Evolutionary conservation across 2,888 invertebrate species (phyloP).

Genomic region (Drosophila subquinaria): DNA sequence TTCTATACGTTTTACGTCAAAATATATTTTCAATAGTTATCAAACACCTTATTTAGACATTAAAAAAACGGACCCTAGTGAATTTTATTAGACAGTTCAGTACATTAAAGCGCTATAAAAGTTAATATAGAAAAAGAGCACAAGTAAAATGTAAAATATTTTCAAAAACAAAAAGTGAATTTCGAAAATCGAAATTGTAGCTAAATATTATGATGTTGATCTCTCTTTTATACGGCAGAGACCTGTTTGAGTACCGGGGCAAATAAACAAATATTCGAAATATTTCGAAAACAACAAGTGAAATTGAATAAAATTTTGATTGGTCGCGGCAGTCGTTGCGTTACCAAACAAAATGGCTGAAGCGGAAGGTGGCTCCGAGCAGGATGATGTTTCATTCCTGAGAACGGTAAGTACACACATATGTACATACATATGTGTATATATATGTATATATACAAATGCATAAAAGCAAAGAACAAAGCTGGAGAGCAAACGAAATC

Average conservation of each 20-base stretch:
- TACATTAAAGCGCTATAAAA: not conserved
- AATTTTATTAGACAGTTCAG: not conserved
- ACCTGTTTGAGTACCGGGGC: constrained; percentile 56
- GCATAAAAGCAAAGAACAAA: constrained; percentile 12
- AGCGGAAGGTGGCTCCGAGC: constrained; percentile 98
- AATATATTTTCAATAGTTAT: too few species aligned
- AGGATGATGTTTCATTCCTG: constrained; percentile 99
- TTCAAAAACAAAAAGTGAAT: not conserved
- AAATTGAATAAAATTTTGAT: constrained; percentile 49
- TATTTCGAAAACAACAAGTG: constrained; percentile 35
- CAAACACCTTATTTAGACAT: too few species aligned
- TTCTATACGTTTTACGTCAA: too few species aligned
- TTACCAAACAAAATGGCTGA: constrained; percentile 90
- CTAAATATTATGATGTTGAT: constrained; percentile 7
- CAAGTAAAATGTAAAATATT: not conserved
- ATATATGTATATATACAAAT: constrained; percentile 4
- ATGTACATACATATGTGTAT: not conserved
- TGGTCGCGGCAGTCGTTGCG: constrained; percentile 77
- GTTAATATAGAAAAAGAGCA: not conserved
- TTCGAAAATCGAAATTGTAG: not conserved
- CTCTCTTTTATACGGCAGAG: constrained; percentile 15
- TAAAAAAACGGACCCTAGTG: too few species aligned
- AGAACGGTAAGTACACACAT: constrained; percentile 94
- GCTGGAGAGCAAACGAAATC: constrained; percentile 47
- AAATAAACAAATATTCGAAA: constrained; percentile 56